phyloP scores from a whole-genome alignment of 2,797 vertebrate species.

The Sparidentex hasta region DNA sequence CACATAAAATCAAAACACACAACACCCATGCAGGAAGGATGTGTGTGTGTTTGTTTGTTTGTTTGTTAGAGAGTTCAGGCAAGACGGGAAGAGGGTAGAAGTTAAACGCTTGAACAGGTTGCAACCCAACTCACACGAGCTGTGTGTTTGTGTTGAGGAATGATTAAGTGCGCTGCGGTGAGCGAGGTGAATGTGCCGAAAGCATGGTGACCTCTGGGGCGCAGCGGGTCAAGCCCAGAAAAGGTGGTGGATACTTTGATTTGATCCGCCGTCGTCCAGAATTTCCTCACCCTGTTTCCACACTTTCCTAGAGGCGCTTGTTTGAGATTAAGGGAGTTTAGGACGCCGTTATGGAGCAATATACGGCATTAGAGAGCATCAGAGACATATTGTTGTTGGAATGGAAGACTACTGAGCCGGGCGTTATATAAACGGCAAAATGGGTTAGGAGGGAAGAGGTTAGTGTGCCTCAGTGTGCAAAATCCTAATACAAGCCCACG shows the following conservation, averaged over 20 bases:
- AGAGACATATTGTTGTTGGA: slow-evolving; percentile 45
- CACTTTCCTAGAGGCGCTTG: slow-evolving; percentile 24
- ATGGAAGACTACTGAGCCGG: neutral
- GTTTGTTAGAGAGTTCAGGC: slow-evolving; percentile 52
- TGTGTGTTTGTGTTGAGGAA: slow-evolving; percentile 6
- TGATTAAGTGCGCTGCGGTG: neutral
- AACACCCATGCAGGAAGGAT: slow-evolving; percentile 54
- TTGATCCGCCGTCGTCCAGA: neutral
- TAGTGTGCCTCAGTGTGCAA: slow-evolving; percentile 21
- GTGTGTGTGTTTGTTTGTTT: slow-evolving; percentile 61
- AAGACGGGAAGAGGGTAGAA: slow-evolving; percentile 35
- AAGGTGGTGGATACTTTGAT: neutral
- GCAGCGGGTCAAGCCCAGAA: neutral
- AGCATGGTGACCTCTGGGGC: neutral
- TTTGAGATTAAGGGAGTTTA: slow-evolving; percentile 26
- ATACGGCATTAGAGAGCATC: slow-evolving; percentile 50
- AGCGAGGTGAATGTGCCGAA: neutral
- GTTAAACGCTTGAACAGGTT: slow-evolving; percentile 45
- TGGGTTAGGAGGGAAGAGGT: slow-evolving; percentile 23
- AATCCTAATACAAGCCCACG: slow-evolving; percentile 23
- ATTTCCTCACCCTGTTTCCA: slow-evolving; percentile 25
- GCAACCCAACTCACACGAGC: neutral
- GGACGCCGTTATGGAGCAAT: slow-evolving; percentile 39
- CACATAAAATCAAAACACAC: slow-evolving; percentile 47
- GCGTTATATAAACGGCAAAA: slow-evolving; percentile 47